These are phyloP conservation scores for Urocolius indicus DNA, from an alignment of 2,113 vertebrate species.

Conservation along the genomic window DNA sequence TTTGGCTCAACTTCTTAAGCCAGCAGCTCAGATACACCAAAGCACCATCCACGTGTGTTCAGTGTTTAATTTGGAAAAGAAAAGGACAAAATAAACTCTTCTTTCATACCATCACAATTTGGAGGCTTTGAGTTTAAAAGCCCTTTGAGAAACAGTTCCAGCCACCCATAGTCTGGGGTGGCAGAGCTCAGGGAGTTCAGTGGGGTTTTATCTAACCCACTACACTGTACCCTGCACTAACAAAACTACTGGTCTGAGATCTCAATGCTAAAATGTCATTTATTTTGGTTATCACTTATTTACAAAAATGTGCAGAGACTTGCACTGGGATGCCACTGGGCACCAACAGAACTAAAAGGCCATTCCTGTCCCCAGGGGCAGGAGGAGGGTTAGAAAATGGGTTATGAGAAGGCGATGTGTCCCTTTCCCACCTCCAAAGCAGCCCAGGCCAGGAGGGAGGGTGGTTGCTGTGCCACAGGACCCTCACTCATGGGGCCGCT, in stretches of 20 bases:
- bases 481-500: rapidly evolving
- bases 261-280: not conserved
- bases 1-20: rapidly evolving
- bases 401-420: rapidly evolving
- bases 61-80: not conserved
- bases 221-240: not conserved
- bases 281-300: not conserved
- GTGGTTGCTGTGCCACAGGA: not conserved
- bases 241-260: not conserved
- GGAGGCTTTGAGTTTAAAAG: not conserved
- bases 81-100: not conserved
- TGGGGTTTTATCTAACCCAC: not conserved
- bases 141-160: not conserved
- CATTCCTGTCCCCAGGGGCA: not conserved
- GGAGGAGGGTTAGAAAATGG: not conserved
- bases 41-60: not conserved
- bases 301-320: not conserved
- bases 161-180: not conserved
- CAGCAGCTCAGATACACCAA: not conserved
- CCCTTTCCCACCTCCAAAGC: not conserved
- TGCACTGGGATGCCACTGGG: not conserved
- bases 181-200: not conserved
- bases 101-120: not conserved
- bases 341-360: not conserved
- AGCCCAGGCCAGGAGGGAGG: not conserved